Conservation (phyloP, 1,140 invertebrate genomes). For the Gyrodactylus salaris region DNA sequence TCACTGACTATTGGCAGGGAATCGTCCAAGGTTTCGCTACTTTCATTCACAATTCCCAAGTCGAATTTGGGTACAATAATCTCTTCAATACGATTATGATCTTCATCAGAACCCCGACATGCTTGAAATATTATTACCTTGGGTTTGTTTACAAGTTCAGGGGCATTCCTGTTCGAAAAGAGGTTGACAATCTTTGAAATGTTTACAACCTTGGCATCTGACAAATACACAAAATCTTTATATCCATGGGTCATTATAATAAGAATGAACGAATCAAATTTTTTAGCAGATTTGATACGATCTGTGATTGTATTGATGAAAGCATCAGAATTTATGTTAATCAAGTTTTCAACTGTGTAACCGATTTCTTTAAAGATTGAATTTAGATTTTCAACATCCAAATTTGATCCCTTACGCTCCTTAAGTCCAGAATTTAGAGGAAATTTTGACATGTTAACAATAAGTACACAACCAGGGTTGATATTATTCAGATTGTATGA, state of each 20-base stretch:
- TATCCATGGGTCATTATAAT: background rate
- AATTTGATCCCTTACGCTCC: background rate
- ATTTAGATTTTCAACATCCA: background rate
- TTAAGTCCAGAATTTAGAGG: background rate
- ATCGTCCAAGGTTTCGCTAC: no score
- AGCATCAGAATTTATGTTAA: background rate
- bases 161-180: background rate
- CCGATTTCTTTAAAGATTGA: background rate
- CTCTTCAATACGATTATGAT: background rate
- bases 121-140: background rate
- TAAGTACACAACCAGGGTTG: background rate
- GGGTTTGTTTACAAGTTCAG: background rate
- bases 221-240: background rate
- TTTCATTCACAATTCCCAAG: background rate
- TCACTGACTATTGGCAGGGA: background rate
- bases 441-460: background rate
- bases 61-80: background rate
- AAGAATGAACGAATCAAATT: background rate
- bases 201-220: background rate
- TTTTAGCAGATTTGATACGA: background rate
- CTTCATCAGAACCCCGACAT: background rate
- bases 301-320: background rate
- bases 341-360: background rate
- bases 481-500: background rate
- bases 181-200: background rate